phyloP scores from a whole-genome alignment of 2,797 vertebrate genomes.

The Hydrocynus forskahlii region DNA sequence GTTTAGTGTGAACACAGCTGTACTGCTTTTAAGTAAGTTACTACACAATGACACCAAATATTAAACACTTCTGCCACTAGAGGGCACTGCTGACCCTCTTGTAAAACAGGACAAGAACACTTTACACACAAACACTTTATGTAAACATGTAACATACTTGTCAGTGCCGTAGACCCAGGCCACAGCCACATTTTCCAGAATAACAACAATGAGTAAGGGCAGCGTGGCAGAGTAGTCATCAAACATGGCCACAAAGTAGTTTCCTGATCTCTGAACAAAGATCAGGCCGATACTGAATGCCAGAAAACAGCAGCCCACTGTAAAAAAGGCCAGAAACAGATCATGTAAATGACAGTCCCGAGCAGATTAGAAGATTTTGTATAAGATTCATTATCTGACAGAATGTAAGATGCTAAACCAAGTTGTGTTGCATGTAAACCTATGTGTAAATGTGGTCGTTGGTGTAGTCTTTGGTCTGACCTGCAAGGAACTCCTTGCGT shows the following conservation, averaged over 20 bases:
- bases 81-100: background rate
- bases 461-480: slow-evolving; percentile 71
- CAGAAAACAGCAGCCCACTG: slow-evolving; percentile 89
- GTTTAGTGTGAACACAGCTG: background rate
- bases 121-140: background rate
- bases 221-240: slow-evolving; percentile 97
- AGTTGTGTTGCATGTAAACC: background rate
- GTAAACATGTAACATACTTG: slow-evolving; percentile 80
- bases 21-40: background rate
- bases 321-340: slow-evolving; percentile 40
- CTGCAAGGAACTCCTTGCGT: slow-evolving; percentile 93
- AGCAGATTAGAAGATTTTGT: background rate
- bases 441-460: background rate
- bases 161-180: slow-evolving; percentile 93
- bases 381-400: background rate
- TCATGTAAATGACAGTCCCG: background rate
- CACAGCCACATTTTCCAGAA: slow-evolving; percentile 92
- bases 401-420: background rate
- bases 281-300: slow-evolving; percentile 92
- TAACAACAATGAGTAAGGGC: slow-evolving; percentile 91
- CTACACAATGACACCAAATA: background rate
- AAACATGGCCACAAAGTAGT: slow-evolving; percentile 97
- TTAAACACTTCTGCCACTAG: slow-evolving; percentile 16
- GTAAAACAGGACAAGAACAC: background rate
- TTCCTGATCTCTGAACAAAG: slow-evolving; percentile 96